Base-by-base conservation (phyloP, 1,140 invertebrate species). In the Mylabris phalerata region DNA sequence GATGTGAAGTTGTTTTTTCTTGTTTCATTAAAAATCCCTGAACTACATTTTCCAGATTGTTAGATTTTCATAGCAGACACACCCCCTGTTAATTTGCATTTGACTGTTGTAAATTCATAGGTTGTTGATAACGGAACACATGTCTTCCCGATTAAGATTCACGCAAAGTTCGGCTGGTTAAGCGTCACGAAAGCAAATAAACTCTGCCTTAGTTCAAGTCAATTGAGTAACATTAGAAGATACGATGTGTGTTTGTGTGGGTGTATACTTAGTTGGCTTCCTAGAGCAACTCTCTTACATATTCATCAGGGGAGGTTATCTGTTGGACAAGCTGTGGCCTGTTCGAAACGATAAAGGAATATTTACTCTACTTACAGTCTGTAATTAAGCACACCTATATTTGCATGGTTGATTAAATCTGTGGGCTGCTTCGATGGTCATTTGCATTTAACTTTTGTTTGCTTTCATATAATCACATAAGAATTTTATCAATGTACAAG, bases 341-440 rank as follows among this genome's bases (percentile, higher is more conserved):
- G 71, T 57, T 63, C 45, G 50, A 58, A 60, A 68, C 69, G 71
- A 69, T 72, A 72, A 71, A 73, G 68, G 70, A 68, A 72, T 73
- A 72, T 73, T 73, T 72, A 73, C 70, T 69, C 62, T 65, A 71
- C 69, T 72, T 71, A 65, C 67, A 69, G 64, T 67, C 64, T 66
- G 69, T 73, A 73, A 73, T 73, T 71, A 73, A 72, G 70, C 68
- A 56, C 69, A 72, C 69, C 70, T 73, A 71, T 73, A 71, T 71
- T 71, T 73, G 68, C 67, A 67, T 64, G 67, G 43, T 44, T 67
- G 69, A 71, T 71, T 71, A 71, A 60, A 71, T 71, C 67, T 61
- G 19, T 19, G 57, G 62, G 58, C 58, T 43, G 58, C 66, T 61
- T 58, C 48, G 64, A 65, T 67, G 57, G 63, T 58, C 63, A 67